Conservation (phyloP, 2,888 invertebrate species). For the Keiferia lycopersicella region DNA sequence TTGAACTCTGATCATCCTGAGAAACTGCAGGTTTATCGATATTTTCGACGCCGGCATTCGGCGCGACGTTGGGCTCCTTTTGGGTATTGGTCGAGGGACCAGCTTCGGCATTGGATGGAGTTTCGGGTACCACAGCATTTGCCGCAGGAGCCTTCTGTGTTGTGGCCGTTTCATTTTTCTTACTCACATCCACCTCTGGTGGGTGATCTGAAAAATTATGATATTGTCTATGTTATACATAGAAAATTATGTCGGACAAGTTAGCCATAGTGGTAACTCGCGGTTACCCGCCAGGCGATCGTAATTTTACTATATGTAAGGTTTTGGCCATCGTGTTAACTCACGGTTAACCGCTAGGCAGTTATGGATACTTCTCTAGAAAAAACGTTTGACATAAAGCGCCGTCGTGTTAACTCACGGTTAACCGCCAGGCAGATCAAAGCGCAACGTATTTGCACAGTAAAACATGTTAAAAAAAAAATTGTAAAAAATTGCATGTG, state of each 20-base stretch:
- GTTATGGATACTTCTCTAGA: not conserved
- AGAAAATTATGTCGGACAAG: not conserved
- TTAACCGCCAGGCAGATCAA: no score
- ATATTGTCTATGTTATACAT: not conserved
- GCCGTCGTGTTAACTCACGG: not conserved
- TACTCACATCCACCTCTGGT: not conserved
- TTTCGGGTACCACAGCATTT: not conserved
- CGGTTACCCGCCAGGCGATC: no score
- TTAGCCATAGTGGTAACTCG: no score
- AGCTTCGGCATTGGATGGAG: not conserved
- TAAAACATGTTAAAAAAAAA: no score
- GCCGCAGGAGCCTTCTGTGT: not conserved
- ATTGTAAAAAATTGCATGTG: no score
- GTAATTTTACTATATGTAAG: not conserved
- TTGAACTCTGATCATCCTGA: not conserved
- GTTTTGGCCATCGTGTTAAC: not conserved
- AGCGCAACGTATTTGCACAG: no score
- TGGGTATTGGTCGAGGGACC: not conserved
- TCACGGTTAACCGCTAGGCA: slow-evolving; percentile 9
- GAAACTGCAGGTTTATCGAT: no score
- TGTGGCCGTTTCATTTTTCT: no score
- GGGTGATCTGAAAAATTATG: not conserved
- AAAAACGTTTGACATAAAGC: not conserved
- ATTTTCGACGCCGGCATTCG: no score
- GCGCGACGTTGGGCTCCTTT: not conserved